Conservation (phyloP, 37 sponge, comb jelly and placozoan genomes). For the Eunapius fragilis region DNA sequence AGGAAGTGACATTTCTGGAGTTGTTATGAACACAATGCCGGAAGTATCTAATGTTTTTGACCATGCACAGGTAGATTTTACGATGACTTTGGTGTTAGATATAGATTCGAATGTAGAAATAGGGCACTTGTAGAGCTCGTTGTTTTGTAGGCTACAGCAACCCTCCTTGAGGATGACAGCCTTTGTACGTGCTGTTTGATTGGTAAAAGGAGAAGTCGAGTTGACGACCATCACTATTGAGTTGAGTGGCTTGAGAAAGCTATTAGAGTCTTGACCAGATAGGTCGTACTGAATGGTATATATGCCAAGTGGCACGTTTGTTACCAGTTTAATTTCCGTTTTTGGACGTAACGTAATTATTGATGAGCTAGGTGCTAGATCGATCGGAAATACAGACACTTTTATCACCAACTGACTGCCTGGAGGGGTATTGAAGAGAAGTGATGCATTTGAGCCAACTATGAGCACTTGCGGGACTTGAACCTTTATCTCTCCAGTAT, state of each 20-base stretch:
- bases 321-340: neutral
- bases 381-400: neutral
- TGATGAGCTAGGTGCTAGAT: neutral
- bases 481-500: neutral
- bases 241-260: neutral
- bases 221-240: neutral
- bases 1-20: neutral
- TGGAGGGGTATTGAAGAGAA: neutral
- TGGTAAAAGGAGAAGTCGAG: neutral
- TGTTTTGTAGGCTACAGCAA: neutral
- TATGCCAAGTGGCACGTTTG: neutral
- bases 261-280: neutral
- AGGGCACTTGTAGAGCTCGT: neutral
- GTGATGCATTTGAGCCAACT: neutral
- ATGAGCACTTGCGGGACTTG: neutral
- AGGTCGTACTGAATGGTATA: neutral
- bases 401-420: neutral
- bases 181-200: neutral
- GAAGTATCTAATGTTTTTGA: neutral
- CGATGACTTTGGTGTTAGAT: neutral
- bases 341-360: neutral
- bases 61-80: neutral
- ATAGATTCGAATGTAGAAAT: too few species aligned
- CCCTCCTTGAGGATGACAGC: neutral
- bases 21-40: neutral